These are phyloP conservation scores for Drosophila auraria DNA, from an alignment of 1,140 invertebrate species.

Conservation along the genomic window DNA sequence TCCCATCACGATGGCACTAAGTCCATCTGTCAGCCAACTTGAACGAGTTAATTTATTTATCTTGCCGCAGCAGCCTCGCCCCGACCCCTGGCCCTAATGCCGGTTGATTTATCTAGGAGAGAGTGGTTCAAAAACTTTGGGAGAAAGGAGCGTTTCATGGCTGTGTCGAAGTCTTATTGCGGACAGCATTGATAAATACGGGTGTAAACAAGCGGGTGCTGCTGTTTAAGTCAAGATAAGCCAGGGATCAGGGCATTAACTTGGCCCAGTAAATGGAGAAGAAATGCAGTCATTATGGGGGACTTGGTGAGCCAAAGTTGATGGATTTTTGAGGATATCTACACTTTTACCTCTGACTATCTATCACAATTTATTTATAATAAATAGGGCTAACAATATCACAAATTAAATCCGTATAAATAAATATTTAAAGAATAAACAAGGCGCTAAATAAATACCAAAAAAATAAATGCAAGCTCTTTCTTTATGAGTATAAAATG, in stretches of 20 bases:
- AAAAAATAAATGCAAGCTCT: not conserved
- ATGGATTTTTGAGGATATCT: not conserved
- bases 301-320: not conserved
- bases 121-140: slow-evolving; percentile 47
- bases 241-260: slow-evolving; percentile 19
- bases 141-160: not conserved
- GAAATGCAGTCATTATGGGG: slow-evolving; percentile 30
- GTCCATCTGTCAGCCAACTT: slow-evolving; percentile 55
- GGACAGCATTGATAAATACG: slow-evolving; percentile 50
- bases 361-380: not conserved
- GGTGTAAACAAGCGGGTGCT: slow-evolving; percentile 45
- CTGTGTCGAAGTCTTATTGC: slow-evolving; percentile 28
- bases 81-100: slow-evolving; percentile 35
- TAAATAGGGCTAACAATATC: not conserved
- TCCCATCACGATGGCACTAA: slow-evolving; percentile 45
- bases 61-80: slow-evolving; percentile 28
- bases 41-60: slow-evolving; percentile 68
- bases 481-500: no score
- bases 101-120: slow-evolving; percentile 56
- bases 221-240: slow-evolving; percentile 19
- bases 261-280: slow-evolving; percentile 22
- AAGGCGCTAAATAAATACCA: not conserved
- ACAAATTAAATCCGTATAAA: no score
- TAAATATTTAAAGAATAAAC: not conserved
- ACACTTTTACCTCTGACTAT: no score